Evolutionary conservation across 1,140 invertebrate genomes (phyloP), one percentile per base, ranked within the genome.

Genomic region (Macrotrachela quadricornifera): DNA sequence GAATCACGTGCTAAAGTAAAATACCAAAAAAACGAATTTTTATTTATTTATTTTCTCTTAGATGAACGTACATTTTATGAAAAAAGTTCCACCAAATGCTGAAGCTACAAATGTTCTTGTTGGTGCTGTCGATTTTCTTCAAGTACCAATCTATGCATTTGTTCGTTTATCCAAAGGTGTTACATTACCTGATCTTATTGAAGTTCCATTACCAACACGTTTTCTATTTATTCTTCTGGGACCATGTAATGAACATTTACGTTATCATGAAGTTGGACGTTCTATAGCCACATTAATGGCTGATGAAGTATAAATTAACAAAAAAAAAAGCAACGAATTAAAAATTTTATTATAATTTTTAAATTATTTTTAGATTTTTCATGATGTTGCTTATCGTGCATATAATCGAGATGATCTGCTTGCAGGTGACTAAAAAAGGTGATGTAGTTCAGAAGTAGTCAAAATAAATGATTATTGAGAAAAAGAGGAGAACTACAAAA

Each of bases 91-190:
- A n/a, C 77, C 78, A 0, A 90, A 87, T 17, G 83, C 88, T 0
- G 91, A 97, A 71, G 87, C 90, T 2, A 85, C 85, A 10, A 96
- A 95, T 67, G 91, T 99, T 61, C 73, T 99, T 11, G 86, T 99
- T 1, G 92, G 92, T 11, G 90, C 96, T 73, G 83, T 96, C 6
- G 87, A 96, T 66, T 94, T 94, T 67, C 74, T 99, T 18, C 79
- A 86, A 49, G 82, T 85, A 63, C 79, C 84, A 0, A 67, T 95
- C 45, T 56, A 64, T 37, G 88, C 83, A 11, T 95, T 97, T 66
- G 80, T 96, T 49, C 77, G 92, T 47, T 75, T 99, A 12, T 82
- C 80, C 63, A 79, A 85, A 57, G 83, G 85, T 1, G 46, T 49
- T 14, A 49, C 42, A 21, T 40, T 54, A 14, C 44, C 43, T 15